Percentiles rank a stretch among this genome's conserved stretches.
Evolutionary conservation across 2,113 vertebrate species (phyloP).

Genomic region (Physeter macrocephalus): DNA sequence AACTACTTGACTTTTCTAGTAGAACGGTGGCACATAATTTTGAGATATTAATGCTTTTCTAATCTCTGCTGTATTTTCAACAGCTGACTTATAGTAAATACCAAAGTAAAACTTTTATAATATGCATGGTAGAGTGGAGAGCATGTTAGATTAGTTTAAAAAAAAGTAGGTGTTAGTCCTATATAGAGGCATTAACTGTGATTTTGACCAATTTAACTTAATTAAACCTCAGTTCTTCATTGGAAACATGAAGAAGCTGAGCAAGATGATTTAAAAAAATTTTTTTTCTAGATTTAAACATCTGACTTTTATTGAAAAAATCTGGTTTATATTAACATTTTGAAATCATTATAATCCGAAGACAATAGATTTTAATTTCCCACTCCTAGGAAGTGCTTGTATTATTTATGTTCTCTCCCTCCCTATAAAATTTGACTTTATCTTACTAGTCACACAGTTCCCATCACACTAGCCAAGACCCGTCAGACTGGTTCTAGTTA

Average conservation of each 20-base stretch:
- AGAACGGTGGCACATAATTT: neutral
- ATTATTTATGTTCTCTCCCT: constrained; percentile 1
- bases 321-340: neutral
- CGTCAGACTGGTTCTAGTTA: constrained; percentile 61
- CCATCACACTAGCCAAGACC: constrained; percentile 17
- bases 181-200: neutral
- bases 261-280: neutral
- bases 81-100: neutral
- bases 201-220: neutral
- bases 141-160: neutral
- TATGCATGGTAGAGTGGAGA: neutral
- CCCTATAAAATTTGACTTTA: constrained; percentile 29
- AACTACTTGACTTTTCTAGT: constrained; percentile 20
- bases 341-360: neutral
- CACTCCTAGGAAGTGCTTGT: constrained; percentile 39
- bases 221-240: neutral
- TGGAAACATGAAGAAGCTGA: neutral
- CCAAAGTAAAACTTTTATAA: constrained; percentile 2
- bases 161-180: neutral
- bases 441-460: constrained; percentile 19
- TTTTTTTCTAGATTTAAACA: neutral
- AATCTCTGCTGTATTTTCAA: neutral
- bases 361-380: neutral
- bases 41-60: constrained; percentile 24
- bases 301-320: neutral